These are phyloP conservation scores for Drosophila paramelanica DNA, from an alignment of 2,888 invertebrate genomes.

Conservation along the genomic window DNA sequence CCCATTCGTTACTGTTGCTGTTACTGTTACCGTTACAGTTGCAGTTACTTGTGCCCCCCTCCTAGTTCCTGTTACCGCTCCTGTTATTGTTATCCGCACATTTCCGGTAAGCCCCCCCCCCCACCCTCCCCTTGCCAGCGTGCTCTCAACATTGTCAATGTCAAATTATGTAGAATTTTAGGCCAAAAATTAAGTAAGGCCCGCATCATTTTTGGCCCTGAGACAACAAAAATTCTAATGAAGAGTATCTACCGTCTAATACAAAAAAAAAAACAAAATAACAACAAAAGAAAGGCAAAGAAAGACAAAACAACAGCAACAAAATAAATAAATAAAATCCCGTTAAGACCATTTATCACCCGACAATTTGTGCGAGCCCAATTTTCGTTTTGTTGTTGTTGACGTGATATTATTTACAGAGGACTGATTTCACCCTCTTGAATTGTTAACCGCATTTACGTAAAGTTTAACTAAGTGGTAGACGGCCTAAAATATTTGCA, in stretches of 20 bases:
- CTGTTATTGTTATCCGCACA: constrained; percentile 16
- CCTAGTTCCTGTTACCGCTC: constrained; percentile 5
- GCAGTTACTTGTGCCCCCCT: not conserved
- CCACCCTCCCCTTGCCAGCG: not conserved
- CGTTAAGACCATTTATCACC: constrained; percentile 85
- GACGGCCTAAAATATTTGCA: constrained; percentile 39
- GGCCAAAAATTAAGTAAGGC: constrained; percentile 74
- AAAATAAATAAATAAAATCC: constrained; percentile 82
- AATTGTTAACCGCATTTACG: constrained; percentile 56
- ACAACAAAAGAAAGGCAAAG: constrained; percentile 17
- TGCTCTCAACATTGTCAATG: constrained; percentile 76
- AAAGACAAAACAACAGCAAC: constrained; percentile 21
- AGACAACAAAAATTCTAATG: constrained; percentile 52
- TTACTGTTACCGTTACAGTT: constrained; percentile 4
- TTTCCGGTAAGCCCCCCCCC: constrained; percentile 36
- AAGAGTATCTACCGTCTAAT: constrained; percentile 52
- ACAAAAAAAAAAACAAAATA: constrained; percentile 15
- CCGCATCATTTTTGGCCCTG: constrained; percentile 31
- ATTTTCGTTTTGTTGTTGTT: constrained; percentile 53
- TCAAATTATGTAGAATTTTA: constrained; percentile 82
- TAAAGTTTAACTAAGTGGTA: constrained; percentile 39
- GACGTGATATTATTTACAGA: constrained; percentile 78
- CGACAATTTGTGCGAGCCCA: constrained; percentile 68
- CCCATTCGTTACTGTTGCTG: constrained; percentile 17
- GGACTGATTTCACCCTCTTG: constrained; percentile 77